Evolutionary conservation across 2,113 vertebrate species (phyloP), one percentile per base, ranked within the genome.

Genomic region (Acanthochromis polyacanthus): DNA sequence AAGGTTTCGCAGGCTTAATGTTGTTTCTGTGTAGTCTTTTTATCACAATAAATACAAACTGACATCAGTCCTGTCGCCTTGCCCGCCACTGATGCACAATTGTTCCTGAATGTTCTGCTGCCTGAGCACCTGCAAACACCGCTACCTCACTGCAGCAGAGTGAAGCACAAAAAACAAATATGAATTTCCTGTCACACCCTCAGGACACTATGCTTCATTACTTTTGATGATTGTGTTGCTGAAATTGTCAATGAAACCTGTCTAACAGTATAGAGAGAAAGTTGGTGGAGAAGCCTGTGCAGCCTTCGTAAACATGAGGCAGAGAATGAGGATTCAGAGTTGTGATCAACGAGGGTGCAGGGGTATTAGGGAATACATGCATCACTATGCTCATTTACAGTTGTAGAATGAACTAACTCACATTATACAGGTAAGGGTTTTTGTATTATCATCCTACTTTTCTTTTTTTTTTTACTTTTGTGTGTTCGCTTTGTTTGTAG

Each of bases 161-260:
- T 58, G 14, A 57, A 72, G 75, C 52, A 71, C 64, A 69, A 65
- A 80, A 81, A 61, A 58, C 62, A 89, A 80, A 85, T 81, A 82
- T 82, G 53, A 74, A 82, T 92, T 92, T 85, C 82, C 84, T 63
- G 74, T 89, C 74, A 89, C 82, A 91, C 90, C 82, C 70, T 45
- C 66, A 25, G 82, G 71, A 85, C 70, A 75, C 32, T 62, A 80
- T 71, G 90, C 66, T 85, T 89, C 87, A 92, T 91, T 93, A 90
- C 82, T 64, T 77, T 74, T 55, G 74, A 80, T 91, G 83, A 92
- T 90, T 90, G 81, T 71, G 46, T 70, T 30, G 64, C 80, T 75
- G 68, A 80, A 83, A 88, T 86, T 88, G 84, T 89, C 82, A 90
- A 71, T 88, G 82, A 84, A 77, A 53, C 75, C 23, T 69, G 64